Evolutionary conservation across 1,140 invertebrate genomes (phyloP), one percentile per base, ranked within the genome.

Genomic region (Drosophila bocki): DNA sequence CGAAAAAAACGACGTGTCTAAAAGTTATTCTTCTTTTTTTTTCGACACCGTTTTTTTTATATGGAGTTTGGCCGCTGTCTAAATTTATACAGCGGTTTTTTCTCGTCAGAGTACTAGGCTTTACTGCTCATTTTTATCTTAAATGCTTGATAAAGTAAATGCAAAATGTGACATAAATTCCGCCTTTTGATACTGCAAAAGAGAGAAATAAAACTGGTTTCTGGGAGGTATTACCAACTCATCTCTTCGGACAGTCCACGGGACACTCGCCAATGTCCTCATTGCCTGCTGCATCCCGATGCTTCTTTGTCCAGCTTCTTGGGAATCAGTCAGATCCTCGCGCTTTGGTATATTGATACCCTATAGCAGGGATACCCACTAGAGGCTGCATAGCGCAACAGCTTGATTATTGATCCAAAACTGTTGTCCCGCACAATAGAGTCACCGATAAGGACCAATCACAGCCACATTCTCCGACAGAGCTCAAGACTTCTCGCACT

Each of bases 361-460:
- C 99, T 99, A 93, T 99, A 99, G 92, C 99, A 99, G 0, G 99
- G 98, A 94, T 98, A 97, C 80, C 99, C 98, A 91, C 95, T 96
- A 0, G 98, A 98, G 3, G 98, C 99, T 15, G 98, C 97, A 91
- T 99, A 97, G 68, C 96, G 95, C 13, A 99, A 92, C 68, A 99
- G 92, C 93, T 98, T 97, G 39, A 99, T 98, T 47, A 99, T 98
- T 0, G 98, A 98, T 19, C 97, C 97, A 93, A 99, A 99, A 0
- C 99, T 99, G 91, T 98, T 99, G 37, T 98, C 99, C 61, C 98
- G 93, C 1, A 99, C 99, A 87, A 99, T 99, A 0, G 98, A 99
- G 93, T 99, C 99, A 92, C 99, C 99, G 53, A 99, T 96, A 0
- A 99, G 94, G 48, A 99, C 96, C 15, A 98, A 94, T 75, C 96